phyloP scores from a whole-genome alignment of 1,140 invertebrate species.

The Carposina sasakii region DNA sequence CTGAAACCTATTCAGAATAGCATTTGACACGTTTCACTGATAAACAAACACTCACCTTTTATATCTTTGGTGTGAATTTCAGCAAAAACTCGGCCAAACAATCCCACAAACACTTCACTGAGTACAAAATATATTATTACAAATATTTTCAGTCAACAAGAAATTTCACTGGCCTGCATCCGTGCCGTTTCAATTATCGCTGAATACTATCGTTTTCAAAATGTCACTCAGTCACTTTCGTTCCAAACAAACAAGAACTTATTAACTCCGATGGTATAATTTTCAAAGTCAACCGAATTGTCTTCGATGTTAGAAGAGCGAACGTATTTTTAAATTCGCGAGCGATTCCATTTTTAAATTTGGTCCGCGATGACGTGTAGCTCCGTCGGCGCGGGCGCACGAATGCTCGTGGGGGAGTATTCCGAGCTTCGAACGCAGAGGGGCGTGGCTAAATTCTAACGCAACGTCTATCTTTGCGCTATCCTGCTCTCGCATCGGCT shows the following conservation, averaged over 20 bases:
- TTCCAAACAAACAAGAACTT: constrained; percentile 32
- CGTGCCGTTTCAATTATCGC: constrained; percentile 32
- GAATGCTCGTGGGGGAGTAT: constrained; percentile 60
- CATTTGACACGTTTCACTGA: no score
- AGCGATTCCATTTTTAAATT: constrained; percentile 43
- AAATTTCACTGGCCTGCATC: constrained; percentile 28
- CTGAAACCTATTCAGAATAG: no score
- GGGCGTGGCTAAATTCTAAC: constrained; percentile 63
- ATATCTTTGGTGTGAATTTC: constrained; percentile 49
- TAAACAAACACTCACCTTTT: constrained; percentile 51
- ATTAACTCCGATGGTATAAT: constrained; percentile 32
- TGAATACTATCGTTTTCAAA: constrained; percentile 48
- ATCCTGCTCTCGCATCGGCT: constrained; percentile 30
- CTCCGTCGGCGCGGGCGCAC: constrained; percentile 59
- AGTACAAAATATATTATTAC: constrained; percentile 22
- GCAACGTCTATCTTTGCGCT: constrained; percentile 49
- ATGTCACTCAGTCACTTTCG: constrained; percentile 60
- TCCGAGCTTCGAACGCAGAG: constrained; percentile 37
- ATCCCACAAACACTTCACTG: constrained; percentile 58
- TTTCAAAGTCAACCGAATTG: constrained; percentile 16
- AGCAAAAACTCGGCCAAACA: constrained; percentile 23
- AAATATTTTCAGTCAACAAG: constrained; percentile 29
- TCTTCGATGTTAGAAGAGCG: constrained; percentile 20
- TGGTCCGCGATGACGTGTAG: constrained; percentile 38
- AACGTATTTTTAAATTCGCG: constrained; percentile 29